Percentiles rank a stretch among this genome's conserved stretches.
phyloP scores from a whole-genome alignment of 2,888 invertebrate genomes.

The Spodoptera picta region DNA sequence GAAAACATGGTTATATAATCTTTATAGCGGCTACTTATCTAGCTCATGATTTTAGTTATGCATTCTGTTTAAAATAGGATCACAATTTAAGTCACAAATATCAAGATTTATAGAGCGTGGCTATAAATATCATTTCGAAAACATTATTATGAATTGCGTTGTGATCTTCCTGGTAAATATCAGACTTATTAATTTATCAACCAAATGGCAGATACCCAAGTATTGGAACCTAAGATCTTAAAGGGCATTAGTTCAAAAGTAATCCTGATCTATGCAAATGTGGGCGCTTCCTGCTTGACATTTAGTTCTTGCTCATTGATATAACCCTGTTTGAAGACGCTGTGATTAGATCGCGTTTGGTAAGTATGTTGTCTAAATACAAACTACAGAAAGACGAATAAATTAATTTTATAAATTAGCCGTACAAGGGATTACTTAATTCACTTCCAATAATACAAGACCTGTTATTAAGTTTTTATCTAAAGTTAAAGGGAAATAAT shows the following conservation, averaged over 20 bases:
- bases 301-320: slow-evolving; percentile 38
- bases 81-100: too few relatives aligned
- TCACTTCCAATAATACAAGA: too few relatives aligned
- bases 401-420: background rate
- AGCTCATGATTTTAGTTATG: too few relatives aligned
- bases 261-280: slow-evolving; percentile 39
- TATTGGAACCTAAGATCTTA: slow-evolving; percentile 25
- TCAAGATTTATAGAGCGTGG: too few relatives aligned
- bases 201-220: slow-evolving; percentile 20
- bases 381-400: background rate
- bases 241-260: slow-evolving; percentile 23
- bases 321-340: slow-evolving; percentile 21
- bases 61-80: too few relatives aligned
- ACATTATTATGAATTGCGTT: background rate
- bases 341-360: slow-evolving; percentile 7
- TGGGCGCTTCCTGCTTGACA: slow-evolving; percentile 33
- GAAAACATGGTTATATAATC: too few relatives aligned
- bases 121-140: too few relatives aligned
- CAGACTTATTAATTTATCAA: slow-evolving; percentile 20
- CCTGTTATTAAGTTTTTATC: too few relatives aligned
- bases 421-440: too few relatives aligned
- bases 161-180: slow-evolving; percentile 3
- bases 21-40: too few relatives aligned
- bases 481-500: too few relatives aligned
- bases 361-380: slow-evolving; percentile 5